A percentile compares a stretch with the other conserved stretches of the same genome.
These are phyloP conservation scores for Pithys albifrons DNA, from an alignment of 2,113 vertebrate genomes.

Conservation along the genomic window DNA sequence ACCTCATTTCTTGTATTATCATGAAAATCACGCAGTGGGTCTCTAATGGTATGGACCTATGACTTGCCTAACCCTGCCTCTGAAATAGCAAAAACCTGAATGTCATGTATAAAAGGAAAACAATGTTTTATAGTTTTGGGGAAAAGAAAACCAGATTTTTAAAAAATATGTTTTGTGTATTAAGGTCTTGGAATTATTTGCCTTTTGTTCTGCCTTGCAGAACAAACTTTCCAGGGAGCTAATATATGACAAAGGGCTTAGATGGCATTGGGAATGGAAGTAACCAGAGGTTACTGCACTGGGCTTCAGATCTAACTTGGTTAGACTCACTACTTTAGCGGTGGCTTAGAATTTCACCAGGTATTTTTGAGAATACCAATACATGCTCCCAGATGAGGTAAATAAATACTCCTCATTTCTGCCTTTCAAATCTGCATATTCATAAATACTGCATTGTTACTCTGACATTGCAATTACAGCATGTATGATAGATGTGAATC, in stretches of 20 bases:
- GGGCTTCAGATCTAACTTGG: not conserved
- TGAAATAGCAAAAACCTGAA: not conserved
- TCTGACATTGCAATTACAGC: not conserved
- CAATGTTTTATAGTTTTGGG: not conserved
- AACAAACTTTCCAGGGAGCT: not conserved
- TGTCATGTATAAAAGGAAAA: not conserved
- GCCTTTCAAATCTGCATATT: not conserved
- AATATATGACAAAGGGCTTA: not conserved
- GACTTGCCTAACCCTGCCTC: not conserved
- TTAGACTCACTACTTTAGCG: not conserved
- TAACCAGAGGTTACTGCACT: not conserved
- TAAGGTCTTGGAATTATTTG: not conserved
- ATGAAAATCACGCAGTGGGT: not conserved
- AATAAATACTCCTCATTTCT: not conserved
- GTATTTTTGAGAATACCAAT: not conserved
- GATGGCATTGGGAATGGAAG: accelerated
- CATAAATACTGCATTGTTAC: not conserved
- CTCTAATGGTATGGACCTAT: accelerated
- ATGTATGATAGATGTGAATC: not conserved
- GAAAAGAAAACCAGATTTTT: not conserved
- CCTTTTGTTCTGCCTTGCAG: not conserved
- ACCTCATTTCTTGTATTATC: accelerated
- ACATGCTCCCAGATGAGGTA: not conserved
- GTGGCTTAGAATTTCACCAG: not conserved
- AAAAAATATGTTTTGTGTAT: accelerated